Evolutionary conservation across 2,113 vertebrate genomes (phyloP).

Genomic region (Notiomystis cincta): DNA sequence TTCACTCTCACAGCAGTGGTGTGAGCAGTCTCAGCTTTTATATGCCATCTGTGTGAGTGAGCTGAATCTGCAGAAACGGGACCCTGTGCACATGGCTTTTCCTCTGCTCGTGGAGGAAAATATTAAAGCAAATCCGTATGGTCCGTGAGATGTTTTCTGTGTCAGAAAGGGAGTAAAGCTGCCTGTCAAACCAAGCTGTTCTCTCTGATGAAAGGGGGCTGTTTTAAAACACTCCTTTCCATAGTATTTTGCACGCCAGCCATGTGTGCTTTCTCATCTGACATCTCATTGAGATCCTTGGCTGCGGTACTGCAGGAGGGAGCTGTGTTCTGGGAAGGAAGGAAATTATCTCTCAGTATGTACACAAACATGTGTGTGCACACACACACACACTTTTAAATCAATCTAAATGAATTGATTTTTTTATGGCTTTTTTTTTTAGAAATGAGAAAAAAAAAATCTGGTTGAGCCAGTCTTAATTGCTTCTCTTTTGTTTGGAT

Average conservation of each 20-base stretch:
- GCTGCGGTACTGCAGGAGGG: neutral
- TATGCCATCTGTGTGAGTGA: constrained; percentile 57
- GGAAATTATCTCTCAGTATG: constrained; percentile 13
- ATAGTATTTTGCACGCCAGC: constrained; percentile 36
- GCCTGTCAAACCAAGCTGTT: constrained; percentile 61
- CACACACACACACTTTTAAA: neutral
- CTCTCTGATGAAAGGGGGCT: constrained; percentile 31
- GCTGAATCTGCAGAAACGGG: constrained; percentile 42
- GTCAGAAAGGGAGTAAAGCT: constrained; percentile 29
- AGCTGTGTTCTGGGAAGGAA: constrained; percentile 2
- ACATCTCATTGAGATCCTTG: constrained; percentile 41
- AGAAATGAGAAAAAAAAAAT: neutral
- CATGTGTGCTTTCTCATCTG: constrained; percentile 47
- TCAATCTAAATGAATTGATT: neutral
- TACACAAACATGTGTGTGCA: neutral
- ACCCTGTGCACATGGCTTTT: constrained; percentile 44
- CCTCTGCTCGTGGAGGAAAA: constrained; percentile 40
- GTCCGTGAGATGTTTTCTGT: constrained; percentile 40
- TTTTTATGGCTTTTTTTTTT: neutral
- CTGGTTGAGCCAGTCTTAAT: neutral
- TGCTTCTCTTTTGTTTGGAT: constrained; percentile 7
- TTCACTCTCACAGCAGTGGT: constrained; percentile 56
- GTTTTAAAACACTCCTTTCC: constrained; percentile 39
- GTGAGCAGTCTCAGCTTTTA: constrained; percentile 57
- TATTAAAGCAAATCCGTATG: constrained; percentile 46